Evolutionary conservation across 2,888 invertebrate genomes (phyloP), one percentile per base, ranked within the genome.

Genomic region (Dione juno): DNA sequence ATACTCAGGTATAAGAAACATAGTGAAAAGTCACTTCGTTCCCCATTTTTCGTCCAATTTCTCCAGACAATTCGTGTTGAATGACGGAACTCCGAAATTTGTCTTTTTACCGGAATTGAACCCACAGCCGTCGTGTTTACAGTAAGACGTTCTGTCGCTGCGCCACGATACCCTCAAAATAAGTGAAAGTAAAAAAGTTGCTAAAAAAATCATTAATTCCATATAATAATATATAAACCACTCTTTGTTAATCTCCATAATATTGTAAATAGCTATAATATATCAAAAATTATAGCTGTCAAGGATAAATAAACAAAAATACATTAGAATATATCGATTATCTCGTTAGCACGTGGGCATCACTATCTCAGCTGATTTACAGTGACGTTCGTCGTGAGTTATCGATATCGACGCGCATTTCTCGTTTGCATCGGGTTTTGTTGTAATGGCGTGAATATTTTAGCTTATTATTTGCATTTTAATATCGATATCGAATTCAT

Each of bases 281-380:
- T 14, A 28, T 43, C 7, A 61, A 43, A 61, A 43, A 28, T 43
- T 28, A 61, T 61, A 61, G 13, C 35, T 50, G 50, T 35, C 13
- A 28, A 13, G 10, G 43, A 21, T n/a, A 28, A 43, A 61, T 28
- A 45, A 87, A 86, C 83, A 82, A 82, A 82, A 70, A 75, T 82
- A 84, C 57, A 40, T 84, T 80, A 80, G 76, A 80, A 84, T 87
- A 88, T 90, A 91, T 90, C 87, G 92, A 88, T 82, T 84, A 77
- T 79, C 79, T 79, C 84, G 85, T 87, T 85, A 82, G 81, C 81
- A 88, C 88, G 91, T 90, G 91, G 91, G 90, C 92, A 92, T 88
- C 92, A 90, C 91, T 92, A 91, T 87, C 88, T 79, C 81, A 81
- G 86, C 85, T 90, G 92, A 92, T 91, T 92, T 92, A 91, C 90